Conservation (phyloP, 2,888 invertebrate genomes). For the Alitta virens region DNA sequence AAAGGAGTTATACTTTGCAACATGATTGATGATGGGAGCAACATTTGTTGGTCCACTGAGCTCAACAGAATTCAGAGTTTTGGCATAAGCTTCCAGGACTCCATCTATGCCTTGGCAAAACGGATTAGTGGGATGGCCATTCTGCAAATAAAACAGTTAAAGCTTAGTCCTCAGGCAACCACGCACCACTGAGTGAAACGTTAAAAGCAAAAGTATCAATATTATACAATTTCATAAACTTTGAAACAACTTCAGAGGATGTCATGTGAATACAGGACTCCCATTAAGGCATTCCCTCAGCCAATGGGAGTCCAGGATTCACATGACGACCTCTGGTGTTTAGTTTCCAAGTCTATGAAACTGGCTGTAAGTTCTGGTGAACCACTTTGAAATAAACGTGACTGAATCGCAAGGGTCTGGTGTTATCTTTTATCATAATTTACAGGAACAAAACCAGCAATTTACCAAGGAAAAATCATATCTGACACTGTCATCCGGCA, state of each 20-base stretch:
- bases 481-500: conserved; percentile 59
- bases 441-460: no score
- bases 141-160: conserved; percentile 47
- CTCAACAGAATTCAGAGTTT: conserved; percentile 44
- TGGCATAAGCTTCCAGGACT: conserved; percentile 50
- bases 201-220: no score
- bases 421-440: no score
- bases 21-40: conserved; percentile 54
- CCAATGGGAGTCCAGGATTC: no score
- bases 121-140: conserved; percentile 61
- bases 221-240: no score
- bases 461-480: conserved; percentile 61
- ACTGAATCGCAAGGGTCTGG: no score
- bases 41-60: conserved; percentile 56
- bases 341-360: no score
- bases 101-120: conserved; percentile 55
- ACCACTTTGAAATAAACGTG: no score
- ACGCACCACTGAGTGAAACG: no score
- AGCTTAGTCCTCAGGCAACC: not conserved
- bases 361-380: no score
- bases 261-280: not conserved
- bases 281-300: not conserved
- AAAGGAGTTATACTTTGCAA: no score
- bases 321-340: no score
- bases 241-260: not conserved